Base-by-base conservation (phyloP, 2,113 vertebrate species). In the Otocyon megalotis region DNA sequence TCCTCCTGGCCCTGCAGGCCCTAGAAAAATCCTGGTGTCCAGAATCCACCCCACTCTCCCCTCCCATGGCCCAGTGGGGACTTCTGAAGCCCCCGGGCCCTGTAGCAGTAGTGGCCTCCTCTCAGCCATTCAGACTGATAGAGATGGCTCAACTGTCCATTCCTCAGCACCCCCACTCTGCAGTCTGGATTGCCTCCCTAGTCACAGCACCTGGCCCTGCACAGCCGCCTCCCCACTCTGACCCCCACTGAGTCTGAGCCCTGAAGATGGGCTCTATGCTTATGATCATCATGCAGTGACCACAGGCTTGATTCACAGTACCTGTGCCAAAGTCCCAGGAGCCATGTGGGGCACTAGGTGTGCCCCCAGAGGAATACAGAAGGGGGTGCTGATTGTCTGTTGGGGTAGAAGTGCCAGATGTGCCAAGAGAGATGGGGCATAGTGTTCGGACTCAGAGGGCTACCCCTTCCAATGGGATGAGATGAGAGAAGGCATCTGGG, bases 151-250 rank as follows among this genome's bases (percentile, higher is more conserved):
- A 56, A 4, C 50, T n/a, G 12, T 50, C 30, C 67, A 3, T 62
- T 60, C 43, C 53, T 5, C 3, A 2, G 13, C 13, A 0, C 3
- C 43, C 30, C 26, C 1, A 28, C 50, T 16, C 54, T 8, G 0
- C 32, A 35, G n/a, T 54, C 63, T 32, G 4, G 63, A 22, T 62
- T n/a, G 5, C 63, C 69, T 72, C 76, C n/a, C 17, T 6, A 48
- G 3, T 79, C 76, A 62, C 24, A 62, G 24, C 22, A 5, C 35
- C 32, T 14, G 11, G 35, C 35, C 54, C 48, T 37, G 53, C 26
- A 32, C 48, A 37, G 28, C 54, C 5, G 7, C 28, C 63, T 62
- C 24, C 10, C 28, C 37, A 11, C 58, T 20, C 76, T 69, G 26
- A 17, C 7, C 53, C 48, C 16, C n/a, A 26, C n/a, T 54, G 4